Conservation (phyloP, 2,113 vertebrate genomes). For the Alosa alosa region DNA sequence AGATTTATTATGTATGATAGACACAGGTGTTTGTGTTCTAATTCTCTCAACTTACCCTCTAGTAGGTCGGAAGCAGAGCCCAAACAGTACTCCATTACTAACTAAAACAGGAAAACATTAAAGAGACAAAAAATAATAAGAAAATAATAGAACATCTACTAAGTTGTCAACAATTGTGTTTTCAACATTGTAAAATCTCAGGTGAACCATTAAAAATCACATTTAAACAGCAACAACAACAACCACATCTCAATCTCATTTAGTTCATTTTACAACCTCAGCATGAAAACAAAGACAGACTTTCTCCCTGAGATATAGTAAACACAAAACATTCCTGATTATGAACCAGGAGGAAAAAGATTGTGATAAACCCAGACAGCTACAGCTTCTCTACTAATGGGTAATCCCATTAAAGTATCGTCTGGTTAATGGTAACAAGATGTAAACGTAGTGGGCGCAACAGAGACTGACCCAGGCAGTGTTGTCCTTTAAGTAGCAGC, state of each 20-base stretch:
- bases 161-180: neutral
- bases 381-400: neutral
- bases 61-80: slow-evolving; percentile 97
- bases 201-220: neutral
- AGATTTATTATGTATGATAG: neutral
- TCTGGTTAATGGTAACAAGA: neutral
- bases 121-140: neutral
- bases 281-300: too few species aligned
- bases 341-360: neutral
- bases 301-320: slow-evolving; percentile 21
- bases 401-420: neutral
- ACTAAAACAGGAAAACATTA: slow-evolving; percentile 72
- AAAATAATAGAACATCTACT: neutral
- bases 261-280: neutral
- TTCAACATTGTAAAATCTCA: neutral
- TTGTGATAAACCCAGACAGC: neutral
- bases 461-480: slow-evolving; percentile 87
- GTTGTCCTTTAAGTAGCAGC: slow-evolving; percentile 97
- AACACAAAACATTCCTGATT: neutral
- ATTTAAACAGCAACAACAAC: too few species aligned
- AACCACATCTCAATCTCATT: neutral
- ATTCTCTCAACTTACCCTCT: slow-evolving; percentile 80
- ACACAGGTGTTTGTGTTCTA: neutral
- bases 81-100: slow-evolving; percentile 99
- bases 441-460: neutral